Conservation (phyloP, 2,888 invertebrate genomes). For the Tachina lurida region DNA sequence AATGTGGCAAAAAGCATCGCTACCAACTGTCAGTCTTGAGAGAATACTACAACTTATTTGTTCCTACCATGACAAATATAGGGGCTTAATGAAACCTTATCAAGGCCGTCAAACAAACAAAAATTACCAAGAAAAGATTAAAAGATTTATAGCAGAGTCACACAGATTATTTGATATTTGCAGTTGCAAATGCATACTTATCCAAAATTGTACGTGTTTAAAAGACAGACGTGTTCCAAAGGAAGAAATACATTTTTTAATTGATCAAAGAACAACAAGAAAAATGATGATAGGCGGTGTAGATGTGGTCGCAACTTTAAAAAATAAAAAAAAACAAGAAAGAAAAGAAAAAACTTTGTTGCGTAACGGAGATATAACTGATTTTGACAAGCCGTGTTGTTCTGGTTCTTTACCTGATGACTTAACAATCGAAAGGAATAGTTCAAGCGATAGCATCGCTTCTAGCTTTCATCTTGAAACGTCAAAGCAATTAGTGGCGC, state of each 20-base stretch:
- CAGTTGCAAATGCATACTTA: slow-evolving; percentile 9
- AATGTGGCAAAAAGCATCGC: not conserved
- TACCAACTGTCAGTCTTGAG: not conserved
- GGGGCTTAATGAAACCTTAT: not conserved
- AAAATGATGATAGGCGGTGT: not conserved
- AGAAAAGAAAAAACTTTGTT: slow-evolving; percentile 1
- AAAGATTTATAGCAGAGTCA: not conserved
- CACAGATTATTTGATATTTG: not conserved
- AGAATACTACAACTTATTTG: slow-evolving; percentile 1
- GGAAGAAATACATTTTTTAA: not conserved
- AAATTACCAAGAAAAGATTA: not conserved
- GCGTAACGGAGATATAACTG: slow-evolving; percentile 2
- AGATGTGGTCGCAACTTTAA: not conserved
- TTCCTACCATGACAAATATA: not conserved
- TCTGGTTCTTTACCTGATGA: not conserved
- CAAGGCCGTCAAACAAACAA: not conserved
- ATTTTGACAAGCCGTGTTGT: not conserved
- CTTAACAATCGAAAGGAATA: not conserved
- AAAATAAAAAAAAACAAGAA: slow-evolving; percentile 9
- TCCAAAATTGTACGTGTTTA: not conserved
- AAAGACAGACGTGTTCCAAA: slow-evolving; percentile 4
- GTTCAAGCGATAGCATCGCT: not conserved
- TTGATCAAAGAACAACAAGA: not conserved
- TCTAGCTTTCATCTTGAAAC: slow-evolving; percentile 4
- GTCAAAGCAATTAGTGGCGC: not conserved